These are phyloP conservation scores for Molorchus minor DNA, from an alignment of 2,888 invertebrate genomes.

Conservation along the genomic window DNA sequence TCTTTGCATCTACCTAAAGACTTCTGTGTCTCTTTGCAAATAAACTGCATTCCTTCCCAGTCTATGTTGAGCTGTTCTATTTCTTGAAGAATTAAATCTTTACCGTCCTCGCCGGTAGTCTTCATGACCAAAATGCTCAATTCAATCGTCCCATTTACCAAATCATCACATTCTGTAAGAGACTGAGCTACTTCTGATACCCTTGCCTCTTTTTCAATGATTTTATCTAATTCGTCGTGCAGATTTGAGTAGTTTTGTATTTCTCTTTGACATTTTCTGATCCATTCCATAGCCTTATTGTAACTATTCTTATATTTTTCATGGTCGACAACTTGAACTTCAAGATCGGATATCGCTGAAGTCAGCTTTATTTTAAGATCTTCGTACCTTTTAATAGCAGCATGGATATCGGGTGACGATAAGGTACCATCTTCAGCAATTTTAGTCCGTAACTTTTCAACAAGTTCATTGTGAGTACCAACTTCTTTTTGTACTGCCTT, in stretches of 20 bases:
- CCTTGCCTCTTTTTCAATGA: constrained; percentile 79
- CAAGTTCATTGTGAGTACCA: constrained; percentile 78
- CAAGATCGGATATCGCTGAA: constrained; percentile 75
- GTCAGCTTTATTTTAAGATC: constrained; percentile 72
- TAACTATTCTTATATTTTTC: constrained; percentile 86
- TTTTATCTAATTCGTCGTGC: constrained; percentile 84
- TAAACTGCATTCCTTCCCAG: constrained; percentile 82
- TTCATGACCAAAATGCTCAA: constrained; percentile 78
- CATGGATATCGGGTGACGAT: constrained; percentile 71
- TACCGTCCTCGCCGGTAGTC: constrained; percentile 84
- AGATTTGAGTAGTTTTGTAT: constrained; percentile 87
- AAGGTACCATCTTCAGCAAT: constrained; percentile 70
- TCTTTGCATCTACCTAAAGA: constrained; percentile 78
- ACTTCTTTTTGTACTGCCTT: constrained; percentile 85
- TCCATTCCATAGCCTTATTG: constrained; percentile 86
- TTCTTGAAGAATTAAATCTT: constrained; percentile 82
- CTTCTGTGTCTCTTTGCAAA: constrained; percentile 80
- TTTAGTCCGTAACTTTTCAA: constrained; percentile 79
- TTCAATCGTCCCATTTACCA: constrained; percentile 78
- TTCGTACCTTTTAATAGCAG: constrained; percentile 76
- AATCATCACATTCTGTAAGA: constrained; percentile 75
- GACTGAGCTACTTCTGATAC: constrained; percentile 75
- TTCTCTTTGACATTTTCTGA: constrained; percentile 80
- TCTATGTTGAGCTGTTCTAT: constrained; percentile 81
- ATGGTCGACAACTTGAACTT: constrained; percentile 86